Evolutionary conservation across 1,140 invertebrate species (phyloP), one percentile per base, ranked within the genome.

Genomic region (Atta colombica): DNA sequence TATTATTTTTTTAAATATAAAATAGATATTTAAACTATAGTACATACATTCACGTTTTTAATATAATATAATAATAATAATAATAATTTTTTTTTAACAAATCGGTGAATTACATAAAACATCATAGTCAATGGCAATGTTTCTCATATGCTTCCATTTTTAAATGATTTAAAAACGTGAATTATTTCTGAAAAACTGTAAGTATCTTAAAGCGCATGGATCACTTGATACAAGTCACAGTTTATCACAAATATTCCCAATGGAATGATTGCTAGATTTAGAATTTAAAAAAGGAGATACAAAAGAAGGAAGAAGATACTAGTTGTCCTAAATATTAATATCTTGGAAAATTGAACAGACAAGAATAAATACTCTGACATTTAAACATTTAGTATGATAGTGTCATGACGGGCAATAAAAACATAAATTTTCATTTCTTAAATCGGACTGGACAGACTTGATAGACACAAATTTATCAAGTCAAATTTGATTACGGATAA

Each of bases 1-100:
- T 45, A 35, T 90, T 90, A 68, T 87, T 69, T 80, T 80, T 94
- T 94, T 94, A 94, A 39, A 94, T 93, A 94, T 94, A 94, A 91
- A 91, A 94, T 92, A 94, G 91, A 91, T 93, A 93, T 94, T 93
- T 7, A 92, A 94, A 94, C 91, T 94, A 92, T 92, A 91, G 92
- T 94, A 94, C 93, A 94, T 85, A 94, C 93, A 94, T 85, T 92
- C 74, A 92, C 93, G 77, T 93, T 91, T 88, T 85, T 74, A 80
- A 77, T 84, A 90, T 72, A 87, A 90, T 88, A 89, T 84, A 86
- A 87, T 87, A 87, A 55, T 86, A 86, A 66, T 89, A 82, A 71
- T 89, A 45, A 49, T 88, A 90, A 78, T 90, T 88, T 89, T 75
- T 90, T 90, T 91, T 89, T 89, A 90, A 85, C 89, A 87, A 91